phyloP scores from a whole-genome alignment of 1,140 invertebrate genomes.

The Drosophila pseudoananassae region DNA sequence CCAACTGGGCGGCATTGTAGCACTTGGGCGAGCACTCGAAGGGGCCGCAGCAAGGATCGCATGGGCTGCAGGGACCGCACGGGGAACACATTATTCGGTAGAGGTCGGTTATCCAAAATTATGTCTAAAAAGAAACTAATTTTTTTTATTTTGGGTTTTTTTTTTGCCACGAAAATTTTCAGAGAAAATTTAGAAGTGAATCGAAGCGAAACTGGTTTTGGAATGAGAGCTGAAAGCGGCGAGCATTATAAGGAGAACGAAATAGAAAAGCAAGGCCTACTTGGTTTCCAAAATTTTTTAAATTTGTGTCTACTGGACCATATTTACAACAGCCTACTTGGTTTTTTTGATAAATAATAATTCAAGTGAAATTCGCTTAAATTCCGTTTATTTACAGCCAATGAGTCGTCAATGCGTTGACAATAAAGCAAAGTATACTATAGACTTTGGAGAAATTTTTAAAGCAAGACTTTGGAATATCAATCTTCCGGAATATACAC shows the following conservation, averaged over 20 bases:
- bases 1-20: slow-evolving; percentile 70
- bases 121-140: neutral
- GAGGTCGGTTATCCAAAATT: neutral
- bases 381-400: slow-evolving; percentile 36
- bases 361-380: slow-evolving; percentile 7
- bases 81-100: slow-evolving; percentile 59
- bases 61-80: slow-evolving; percentile 72
- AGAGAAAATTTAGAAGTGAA: slow-evolving; percentile 52
- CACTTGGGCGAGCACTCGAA: slow-evolving; percentile 80
- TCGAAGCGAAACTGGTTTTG: slow-evolving; percentile 54
- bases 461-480: slow-evolving; percentile 9
- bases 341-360: neutral
- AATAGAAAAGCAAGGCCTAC: slow-evolving; percentile 2
- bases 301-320: neutral
- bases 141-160: slow-evolving; percentile 20
- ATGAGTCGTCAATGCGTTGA: slow-evolving; percentile 34
- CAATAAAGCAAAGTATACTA: slow-evolving; percentile 13
- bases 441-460: slow-evolving; percentile 21
- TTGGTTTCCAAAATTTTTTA: neutral
- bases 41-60: slow-evolving; percentile 76
- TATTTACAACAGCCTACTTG: neutral
- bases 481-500: slow-evolving; percentile 7
- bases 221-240: neutral
- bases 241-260: neutral
- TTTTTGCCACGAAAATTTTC: slow-evolving; percentile 32